These are phyloP conservation scores for Plectropomus leopardus DNA, from an alignment of 2,113 vertebrate genomes.

Conservation along the genomic window DNA sequence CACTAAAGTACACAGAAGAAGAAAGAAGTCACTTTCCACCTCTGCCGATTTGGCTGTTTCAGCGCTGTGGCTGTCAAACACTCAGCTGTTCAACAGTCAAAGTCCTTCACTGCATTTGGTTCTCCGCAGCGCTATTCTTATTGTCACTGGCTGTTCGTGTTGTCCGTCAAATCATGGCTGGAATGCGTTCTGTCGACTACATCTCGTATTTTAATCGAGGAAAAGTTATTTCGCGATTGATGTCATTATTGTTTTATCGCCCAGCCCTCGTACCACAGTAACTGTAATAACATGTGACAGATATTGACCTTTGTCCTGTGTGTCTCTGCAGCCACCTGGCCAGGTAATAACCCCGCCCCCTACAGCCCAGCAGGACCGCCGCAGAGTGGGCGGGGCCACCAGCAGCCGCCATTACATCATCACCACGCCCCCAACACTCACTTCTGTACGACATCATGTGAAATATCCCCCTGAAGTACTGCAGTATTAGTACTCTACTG, in stretches of 20 bases:
- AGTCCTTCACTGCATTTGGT: no score
- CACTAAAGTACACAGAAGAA: not conserved
- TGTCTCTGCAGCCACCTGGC: conserved; percentile 80
- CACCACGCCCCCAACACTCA: conserved; percentile 73
- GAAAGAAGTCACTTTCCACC: no score
- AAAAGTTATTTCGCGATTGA: no score
- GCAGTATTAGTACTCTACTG: not conserved
- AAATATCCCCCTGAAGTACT: not conserved
- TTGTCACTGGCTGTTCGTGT: no score
- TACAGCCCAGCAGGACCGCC: conserved; percentile 74
- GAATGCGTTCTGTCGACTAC: no score
- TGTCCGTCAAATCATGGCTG: no score
- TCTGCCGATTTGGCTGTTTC: no score
- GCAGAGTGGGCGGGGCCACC: conserved; percentile 82
- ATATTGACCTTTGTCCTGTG: not conserved
- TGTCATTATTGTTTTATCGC: no score
- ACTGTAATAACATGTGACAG: not conserved
- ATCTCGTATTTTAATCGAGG: no score
- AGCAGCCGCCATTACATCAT: conserved; percentile 79
- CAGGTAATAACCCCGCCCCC: conserved; percentile 73
- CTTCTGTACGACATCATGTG: conserved; percentile 78
- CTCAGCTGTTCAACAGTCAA: no score
- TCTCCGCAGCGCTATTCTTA: no score
- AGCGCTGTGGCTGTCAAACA: no score
- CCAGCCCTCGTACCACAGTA: not conserved